Evolutionary conservation across 2,797 vertebrate species (phyloP), one percentile per base, ranked within the genome.

Genomic region (Thalassophryne amazonica): DNA sequence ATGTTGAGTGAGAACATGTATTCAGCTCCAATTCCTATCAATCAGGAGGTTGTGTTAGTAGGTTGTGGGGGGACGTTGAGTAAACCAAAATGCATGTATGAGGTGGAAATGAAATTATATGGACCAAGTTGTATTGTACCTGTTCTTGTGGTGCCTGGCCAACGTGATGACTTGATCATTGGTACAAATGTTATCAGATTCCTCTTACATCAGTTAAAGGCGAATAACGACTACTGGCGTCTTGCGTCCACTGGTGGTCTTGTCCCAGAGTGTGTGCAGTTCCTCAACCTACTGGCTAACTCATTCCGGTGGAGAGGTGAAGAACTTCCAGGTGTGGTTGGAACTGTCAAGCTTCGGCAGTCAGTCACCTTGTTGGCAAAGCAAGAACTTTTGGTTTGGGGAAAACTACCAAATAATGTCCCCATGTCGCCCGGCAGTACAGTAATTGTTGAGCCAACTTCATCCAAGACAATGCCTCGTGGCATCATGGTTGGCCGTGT

Each of bases 121-220:
- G 58, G 61, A 2, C n/a, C 52, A 5, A 59, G 5, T 2, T 72
- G 57, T 7, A 11, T 55, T 7, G 56, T 71, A 0, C 62, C 65
- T 0, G 30, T 55, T 2, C 47, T 68, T 8, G 58, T 70, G 0
- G 62, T 71, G n/a, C 59, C 73, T 0, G 60, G 63, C 0, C 73
- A 74, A 20, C 18, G 27, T 1, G 48, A 66, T 31, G 59, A 78
- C 2, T 10, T 78, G 1, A 68, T 76, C 5, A 18, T 73, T 1
- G 52, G 62, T 15, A 60, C 34, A 4, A 76, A 76, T 28, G 49
- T 66, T 0, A 56, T 77, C 10, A 77, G 45, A n/a, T 49, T 56
- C 13, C 4, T 80, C 1, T 69, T 64, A 15, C 45, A 40, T 3
- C 25, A 31, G 3, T 34, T 73, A n/a, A 78, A 79, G 31, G 14